These are phyloP conservation scores for Carassius gibelio DNA, from an alignment of 2,113 vertebrate species.

Conservation along the genomic window DNA sequence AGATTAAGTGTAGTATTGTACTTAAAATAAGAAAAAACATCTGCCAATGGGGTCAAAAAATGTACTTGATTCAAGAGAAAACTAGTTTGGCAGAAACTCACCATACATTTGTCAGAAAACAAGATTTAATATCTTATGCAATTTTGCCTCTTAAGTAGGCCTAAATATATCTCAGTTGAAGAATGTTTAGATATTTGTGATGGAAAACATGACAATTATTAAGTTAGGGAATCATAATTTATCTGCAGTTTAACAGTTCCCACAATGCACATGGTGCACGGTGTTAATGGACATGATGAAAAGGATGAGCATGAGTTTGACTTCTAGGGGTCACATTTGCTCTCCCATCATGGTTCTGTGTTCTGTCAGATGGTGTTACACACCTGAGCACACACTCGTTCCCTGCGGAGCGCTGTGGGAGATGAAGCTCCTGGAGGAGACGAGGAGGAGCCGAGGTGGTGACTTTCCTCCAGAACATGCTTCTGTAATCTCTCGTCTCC, in stretches of 20 bases:
- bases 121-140: too few species aligned
- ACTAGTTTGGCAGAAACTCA: too few species aligned
- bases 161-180: too few species aligned
- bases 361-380: slow-evolving; percentile 78
- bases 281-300: not conserved
- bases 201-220: too few species aligned
- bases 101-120: too few species aligned
- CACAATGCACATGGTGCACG: not conserved
- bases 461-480: not conserved
- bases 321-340: not conserved
- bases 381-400: slow-evolving; percentile 67
- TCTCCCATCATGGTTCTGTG: slow-evolving; percentile 50
- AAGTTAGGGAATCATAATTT: not conserved
- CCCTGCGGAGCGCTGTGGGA: slow-evolving; percentile 36
- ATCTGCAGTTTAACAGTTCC: not conserved
- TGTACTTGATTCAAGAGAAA: too few species aligned
- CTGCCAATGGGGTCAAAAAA: too few species aligned
- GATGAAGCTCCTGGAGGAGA: slow-evolving; percentile 21
- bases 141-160: too few species aligned
- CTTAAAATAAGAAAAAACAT: too few species aligned
- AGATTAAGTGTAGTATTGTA: too few species aligned
- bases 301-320: not conserved
- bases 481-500: not conserved
- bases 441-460: not conserved
- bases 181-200: too few species aligned